Base-by-base conservation (phyloP, 2,888 invertebrate genomes). In the Rhagophthalmus giganteus region DNA sequence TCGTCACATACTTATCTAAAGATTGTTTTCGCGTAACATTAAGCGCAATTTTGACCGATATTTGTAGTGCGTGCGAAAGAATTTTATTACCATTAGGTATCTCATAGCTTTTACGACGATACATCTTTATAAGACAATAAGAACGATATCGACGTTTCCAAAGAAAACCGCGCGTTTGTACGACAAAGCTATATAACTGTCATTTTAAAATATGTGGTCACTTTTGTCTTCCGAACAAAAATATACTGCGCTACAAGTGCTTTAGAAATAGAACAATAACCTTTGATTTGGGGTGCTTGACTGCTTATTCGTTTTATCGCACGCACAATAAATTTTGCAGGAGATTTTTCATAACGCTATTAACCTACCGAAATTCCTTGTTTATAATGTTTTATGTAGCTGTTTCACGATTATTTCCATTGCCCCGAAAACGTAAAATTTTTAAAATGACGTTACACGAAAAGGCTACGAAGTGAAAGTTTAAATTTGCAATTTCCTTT, bases 231-330 rank as follows among this genome's bases (percentile, higher is more conserved):
- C 12, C 14, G 10, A 13, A 14, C 35, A 35, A 37, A 45, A 45
- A 45, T 26, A 12, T 27, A 24, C 35, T 28, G 10, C 15, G 34
- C 27, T 37, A 37, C 30, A 35, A 26, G 24, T 27, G 45, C 37
- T 45, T 45, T 30, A 45, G 37, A 37, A 45, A 45, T 45, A 30
- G 45, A 45, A 45, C 45, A 37, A 45, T 45, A 37, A 37, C 45
- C 31, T 25, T 25, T 25, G 44, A 34, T 35, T 15, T 15, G 26
- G 13, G 15, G 20, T 27, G 35, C 24, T 45, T 45, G 38, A 37
- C 37, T 35, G 45, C 26, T 31, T 11, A 31, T 37, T 25, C 31
- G 31, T 30, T 28, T 45, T 35, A 44, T 44, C 20, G 34, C 35
- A 44, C 44, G 44, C 44, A 35, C 34, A 27, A 44, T 44, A 44